Conservation (phyloP, 2,888 invertebrate species). For the Pyralis farinalis region DNA sequence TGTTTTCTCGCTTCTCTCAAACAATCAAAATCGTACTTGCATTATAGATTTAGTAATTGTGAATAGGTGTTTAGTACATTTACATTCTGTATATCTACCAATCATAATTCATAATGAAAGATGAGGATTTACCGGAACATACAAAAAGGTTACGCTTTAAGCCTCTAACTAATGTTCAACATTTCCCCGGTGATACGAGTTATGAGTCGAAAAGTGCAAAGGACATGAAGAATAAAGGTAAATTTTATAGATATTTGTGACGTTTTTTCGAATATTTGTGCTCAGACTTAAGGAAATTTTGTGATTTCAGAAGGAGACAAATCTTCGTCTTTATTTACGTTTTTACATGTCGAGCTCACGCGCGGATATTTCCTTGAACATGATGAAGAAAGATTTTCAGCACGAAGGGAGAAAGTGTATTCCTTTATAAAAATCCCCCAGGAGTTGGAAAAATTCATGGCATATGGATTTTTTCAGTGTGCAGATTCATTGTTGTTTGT, state of each 20-base stretch:
- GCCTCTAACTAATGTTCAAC: constrained; percentile 52
- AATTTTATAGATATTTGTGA: not conserved
- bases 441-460: constrained; percentile 95
- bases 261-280: no score
- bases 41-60: no score
- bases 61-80: no score
- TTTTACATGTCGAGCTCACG: constrained; percentile 92
- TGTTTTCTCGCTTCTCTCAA: no score
- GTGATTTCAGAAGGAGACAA: constrained; percentile 58
- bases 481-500: constrained; percentile 98
- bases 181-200: constrained; percentile 48
- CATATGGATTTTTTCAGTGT: constrained; percentile 96
- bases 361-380: constrained; percentile 96
- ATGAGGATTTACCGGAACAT: constrained; percentile 61
- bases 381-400: constrained; percentile 96
- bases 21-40: no score
- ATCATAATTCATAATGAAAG: constrained; percentile 41
- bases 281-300: no score
- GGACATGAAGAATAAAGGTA: constrained; percentile 60
- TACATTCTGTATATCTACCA: no score
- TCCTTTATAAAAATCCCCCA: constrained; percentile 97
- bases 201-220: constrained; percentile 47
- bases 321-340: constrained; percentile 80
- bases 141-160: constrained; percentile 72
- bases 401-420: constrained; percentile 96